Evolutionary conservation across 2,888 invertebrate genomes (phyloP).

Genomic region (Lasioglossum calceatum): DNA sequence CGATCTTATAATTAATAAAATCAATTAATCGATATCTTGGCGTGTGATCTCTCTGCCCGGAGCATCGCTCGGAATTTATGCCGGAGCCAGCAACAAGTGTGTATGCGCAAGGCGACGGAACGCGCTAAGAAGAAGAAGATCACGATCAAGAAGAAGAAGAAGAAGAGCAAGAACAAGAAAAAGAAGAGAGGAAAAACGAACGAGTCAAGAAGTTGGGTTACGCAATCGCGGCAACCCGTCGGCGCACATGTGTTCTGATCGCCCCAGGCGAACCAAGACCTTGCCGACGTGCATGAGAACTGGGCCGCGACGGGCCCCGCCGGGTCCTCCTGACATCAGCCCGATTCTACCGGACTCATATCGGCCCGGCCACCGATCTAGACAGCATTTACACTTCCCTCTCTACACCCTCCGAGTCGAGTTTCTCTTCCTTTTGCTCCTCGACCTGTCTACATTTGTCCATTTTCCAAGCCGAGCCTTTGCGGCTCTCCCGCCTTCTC

Average conservation of each 20-base stretch:
- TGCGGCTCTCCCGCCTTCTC: background rate
- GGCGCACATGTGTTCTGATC: slow-evolving; percentile 74
- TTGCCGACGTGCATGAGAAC: slow-evolving; percentile 83
- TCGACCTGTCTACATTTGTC: background rate
- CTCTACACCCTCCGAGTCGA: background rate
- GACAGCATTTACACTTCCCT: slow-evolving; percentile 50
- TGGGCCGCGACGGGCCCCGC: slow-evolving; percentile 78
- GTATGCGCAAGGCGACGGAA: background rate
- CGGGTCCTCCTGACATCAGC: slow-evolving; percentile 55
- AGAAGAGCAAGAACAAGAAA: slow-evolving; percentile 35
- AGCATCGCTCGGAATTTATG: slow-evolving; percentile 44
- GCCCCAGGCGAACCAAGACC: slow-evolving; percentile 81
- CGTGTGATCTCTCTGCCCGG: slow-evolving; percentile 30
- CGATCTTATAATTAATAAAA: slow-evolving; percentile 51
- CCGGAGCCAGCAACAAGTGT: background rate
- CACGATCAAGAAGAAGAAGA: slow-evolving; percentile 22
- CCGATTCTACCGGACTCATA: slow-evolving; percentile 71
- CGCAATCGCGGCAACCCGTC: slow-evolving; percentile 77
- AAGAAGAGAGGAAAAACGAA: slow-evolving; percentile 60
- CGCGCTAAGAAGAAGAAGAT: background rate
- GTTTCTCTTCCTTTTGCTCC: background rate
- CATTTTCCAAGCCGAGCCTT: background rate
- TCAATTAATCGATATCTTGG: slow-evolving; percentile 51
- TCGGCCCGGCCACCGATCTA: slow-evolving; percentile 60
- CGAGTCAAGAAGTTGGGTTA: slow-evolving; percentile 70